Base-by-base conservation (phyloP, 2,888 invertebrate genomes). In the Scaptomyza cyrtandrae region DNA sequence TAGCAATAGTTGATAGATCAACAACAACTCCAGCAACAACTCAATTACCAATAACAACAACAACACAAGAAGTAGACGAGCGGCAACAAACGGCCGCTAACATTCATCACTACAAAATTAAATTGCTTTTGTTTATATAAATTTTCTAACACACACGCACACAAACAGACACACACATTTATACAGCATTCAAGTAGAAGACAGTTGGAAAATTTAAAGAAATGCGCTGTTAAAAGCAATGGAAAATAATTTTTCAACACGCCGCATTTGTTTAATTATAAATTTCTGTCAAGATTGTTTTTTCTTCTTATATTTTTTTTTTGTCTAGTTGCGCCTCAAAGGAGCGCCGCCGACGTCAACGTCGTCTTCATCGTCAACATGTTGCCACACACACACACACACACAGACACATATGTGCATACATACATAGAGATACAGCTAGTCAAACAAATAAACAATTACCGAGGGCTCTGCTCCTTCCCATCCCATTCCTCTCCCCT, bases 191-290 rank as follows among this genome's bases (percentile, higher is more conserved):
- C 35, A 41, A 57, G 37, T 16, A 7, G 52, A 29, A 80, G 69
- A 78, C 78, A 82, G 83, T 84, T 83, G 68, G 56, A 50, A 83
- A 86, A 80, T 81, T 80, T 74, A 78, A 83, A 86, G 83, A 83
- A 86, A 86, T 82, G 71, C 86, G 68, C 76, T 64, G 78, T 69
- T 74, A 78, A 86, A 83, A 76, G 84, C 76, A 80, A 86, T 83
- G 76, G 76, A 76, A 86, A 80, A 86, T 86, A 68, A 83, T 80
- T 83, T 83, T 77, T 68, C 83, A 83, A 78, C 78, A 73, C 81
- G 65, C 79, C 69, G 85, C 86, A 84, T 84, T 84, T 84, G 87
- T 84, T 84, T 86, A 84, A 84, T 84, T 84, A 86, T 84, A 84
- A 86, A 85, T 86, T 82, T 84, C 84, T 86, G 84, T 84, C 84